phyloP scores from a whole-genome alignment of 2,797 vertebrate species.

The Gallinago nigripennis region DNA sequence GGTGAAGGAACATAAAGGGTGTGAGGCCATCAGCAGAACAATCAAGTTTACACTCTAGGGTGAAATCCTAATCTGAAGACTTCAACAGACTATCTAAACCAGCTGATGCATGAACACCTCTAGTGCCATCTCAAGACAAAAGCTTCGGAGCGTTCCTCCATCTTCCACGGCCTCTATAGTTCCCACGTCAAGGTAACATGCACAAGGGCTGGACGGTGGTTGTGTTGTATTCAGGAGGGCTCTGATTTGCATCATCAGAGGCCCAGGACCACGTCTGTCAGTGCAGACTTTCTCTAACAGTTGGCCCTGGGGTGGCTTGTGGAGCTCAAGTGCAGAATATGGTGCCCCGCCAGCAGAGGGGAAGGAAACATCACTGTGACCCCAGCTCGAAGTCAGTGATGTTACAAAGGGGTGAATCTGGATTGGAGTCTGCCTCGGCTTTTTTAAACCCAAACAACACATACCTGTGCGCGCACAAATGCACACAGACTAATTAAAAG shows the following conservation, averaged over 20 bases:
- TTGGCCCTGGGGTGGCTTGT: neutral
- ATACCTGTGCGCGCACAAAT: neutral
- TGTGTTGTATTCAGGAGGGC: neutral
- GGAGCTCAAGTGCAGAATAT: neutral
- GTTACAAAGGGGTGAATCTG: neutral
- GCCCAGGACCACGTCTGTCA: neutral
- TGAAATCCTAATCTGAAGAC: neutral
- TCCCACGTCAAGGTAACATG: neutral
- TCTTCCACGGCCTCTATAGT: neutral
- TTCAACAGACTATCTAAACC: neutral
- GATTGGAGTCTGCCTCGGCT: neutral
- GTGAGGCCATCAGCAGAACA: neutral
- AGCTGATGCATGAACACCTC: neutral
- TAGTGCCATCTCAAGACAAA: neutral
- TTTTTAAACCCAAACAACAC: conserved; percentile 18
- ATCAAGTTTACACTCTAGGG: neutral
- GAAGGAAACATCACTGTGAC: neutral
- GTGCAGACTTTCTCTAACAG: neutral
- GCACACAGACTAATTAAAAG: conserved; percentile 38
- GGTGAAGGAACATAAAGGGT: neutral
- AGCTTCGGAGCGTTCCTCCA: neutral
- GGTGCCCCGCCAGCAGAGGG: neutral
- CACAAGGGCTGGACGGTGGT: neutral
- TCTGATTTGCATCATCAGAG: neutral
- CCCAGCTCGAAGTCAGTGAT: neutral